A percentile compares a stretch with the other conserved stretches of the same genome.
phyloP scores from a whole-genome alignment of 2,888 invertebrate species.

The Callyntrura sp. region DNA sequence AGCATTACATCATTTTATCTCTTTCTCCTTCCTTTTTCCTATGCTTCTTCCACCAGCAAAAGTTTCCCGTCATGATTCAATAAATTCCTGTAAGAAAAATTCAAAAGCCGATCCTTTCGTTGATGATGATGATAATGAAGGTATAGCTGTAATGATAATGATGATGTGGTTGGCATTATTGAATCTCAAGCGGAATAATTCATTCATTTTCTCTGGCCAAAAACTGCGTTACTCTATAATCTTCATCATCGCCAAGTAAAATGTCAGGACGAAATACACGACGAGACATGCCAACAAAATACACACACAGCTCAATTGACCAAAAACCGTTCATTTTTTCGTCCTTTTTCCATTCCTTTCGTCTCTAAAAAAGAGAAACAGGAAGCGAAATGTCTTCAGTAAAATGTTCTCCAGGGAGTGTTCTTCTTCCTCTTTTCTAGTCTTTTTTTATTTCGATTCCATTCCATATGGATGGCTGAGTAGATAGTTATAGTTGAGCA shows the following conservation, averaged over 20 bases:
- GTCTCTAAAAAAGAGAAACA: slow-evolving; percentile 31
- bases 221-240: slow-evolving; percentile 21
- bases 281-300: slow-evolving; percentile 33
- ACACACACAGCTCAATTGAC: slow-evolving; percentile 51
- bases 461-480: slow-evolving; percentile 52
- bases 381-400: slow-evolving; percentile 41
- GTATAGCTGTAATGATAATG: slow-evolving; percentile 25
- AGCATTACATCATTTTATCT: slow-evolving; percentile 36
- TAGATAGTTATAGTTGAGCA: slow-evolving; percentile 18
- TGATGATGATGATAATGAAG: slow-evolving; percentile 9
- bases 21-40: background rate
- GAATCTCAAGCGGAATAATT: slow-evolving; percentile 41
- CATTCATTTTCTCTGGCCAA: slow-evolving; percentile 26
- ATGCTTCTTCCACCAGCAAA: background rate
- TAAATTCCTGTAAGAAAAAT: slow-evolving; percentile 18
- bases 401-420: slow-evolving; percentile 58
- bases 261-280: slow-evolving; percentile 16
- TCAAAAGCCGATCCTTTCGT: background rate
- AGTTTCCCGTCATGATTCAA: slow-evolving; percentile 8
- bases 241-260: slow-evolving; percentile 48
- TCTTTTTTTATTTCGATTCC: slow-evolving; percentile 61
- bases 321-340: slow-evolving; percentile 51
- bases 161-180: slow-evolving; percentile 46
- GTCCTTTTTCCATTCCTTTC: background rate
- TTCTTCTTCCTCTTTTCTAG: slow-evolving; percentile 16